Evolutionary conservation across 2,113 vertebrate species (phyloP), one percentile per base, ranked within the genome.

Genomic region (Chelonoidis abingdonii): DNA sequence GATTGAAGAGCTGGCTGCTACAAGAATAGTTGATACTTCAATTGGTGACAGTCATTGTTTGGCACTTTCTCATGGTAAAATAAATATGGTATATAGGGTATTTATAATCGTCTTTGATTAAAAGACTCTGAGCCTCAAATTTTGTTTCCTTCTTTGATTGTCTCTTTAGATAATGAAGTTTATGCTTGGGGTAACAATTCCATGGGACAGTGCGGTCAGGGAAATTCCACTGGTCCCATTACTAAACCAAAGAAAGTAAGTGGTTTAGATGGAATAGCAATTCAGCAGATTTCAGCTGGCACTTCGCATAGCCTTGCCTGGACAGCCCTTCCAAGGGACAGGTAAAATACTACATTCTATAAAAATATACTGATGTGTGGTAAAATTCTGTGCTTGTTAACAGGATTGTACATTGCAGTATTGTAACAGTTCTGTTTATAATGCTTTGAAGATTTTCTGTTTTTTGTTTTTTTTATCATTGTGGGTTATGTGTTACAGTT

Each of bases 121-220:
- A 88, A 93, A 91, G 14, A 62, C 52, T 2, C 22, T 84, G 29
- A 84, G n/a, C 93, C 89, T 94, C 92, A 97, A 41, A 25, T 91
- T 90, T 87, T 38, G 22, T 75, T 89, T 94, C 83, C 50, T 93
- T 2, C 27, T 89, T 95, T 85, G 31, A 83, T 95, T 83, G 22
- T 96, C 87, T 92, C 76, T 92, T 17, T 93, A 99, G 99, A 99
- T 97, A 99, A 99, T 89, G 99, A 99, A 98, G 99, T 99, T 92
- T 99, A 99, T 89, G 99, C 99, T 24, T 99, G 99, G 99, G 99
- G 99, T 31, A 99, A 99, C 98, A 99, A 99, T 97, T 99, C 99
- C 21, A 99, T 99, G 99, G 99, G 99, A 4, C 99, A 99, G 72
- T 99, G 99, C 97, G 99, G 99, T 53, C 99, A 99, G 97, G 99